Evolutionary conservation across 2,888 invertebrate genomes (phyloP).

Genomic region (Drosophila borborema): DNA sequence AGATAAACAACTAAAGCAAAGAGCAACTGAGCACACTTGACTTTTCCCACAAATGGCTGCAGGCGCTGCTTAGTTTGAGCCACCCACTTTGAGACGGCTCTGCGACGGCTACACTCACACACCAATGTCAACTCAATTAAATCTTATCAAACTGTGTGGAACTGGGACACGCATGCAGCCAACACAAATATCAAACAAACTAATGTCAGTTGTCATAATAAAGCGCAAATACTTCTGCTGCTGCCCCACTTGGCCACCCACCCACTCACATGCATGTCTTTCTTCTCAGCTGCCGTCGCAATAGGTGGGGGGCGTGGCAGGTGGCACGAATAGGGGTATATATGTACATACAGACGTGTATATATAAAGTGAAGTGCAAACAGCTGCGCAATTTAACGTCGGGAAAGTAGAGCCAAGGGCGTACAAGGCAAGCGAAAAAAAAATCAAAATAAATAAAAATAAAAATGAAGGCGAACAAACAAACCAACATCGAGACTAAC

Average conservation of each 20-base stretch:
- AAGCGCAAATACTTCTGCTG: constrained; percentile 80
- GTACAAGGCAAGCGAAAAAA: constrained; percentile 37
- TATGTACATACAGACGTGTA: constrained; percentile 13
- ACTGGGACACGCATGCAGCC: constrained; percentile 28
- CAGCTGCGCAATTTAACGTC: constrained; percentile 80
- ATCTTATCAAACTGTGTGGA: constrained; percentile 70
- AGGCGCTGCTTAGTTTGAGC: constrained; percentile 40
- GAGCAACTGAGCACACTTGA: constrained; percentile 66
- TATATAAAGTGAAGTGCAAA: constrained; percentile 74
- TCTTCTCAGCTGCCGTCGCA: constrained; percentile 19
- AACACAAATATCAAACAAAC: constrained; percentile 79
- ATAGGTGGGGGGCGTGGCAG: not conserved
- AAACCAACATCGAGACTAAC: constrained; percentile 41
- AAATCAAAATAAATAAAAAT: not conserved
- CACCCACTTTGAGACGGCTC: constrained; percentile 1
- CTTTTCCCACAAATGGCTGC: constrained; percentile 75
- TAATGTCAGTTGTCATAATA: constrained; percentile 80
- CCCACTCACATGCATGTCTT: constrained; percentile 35
- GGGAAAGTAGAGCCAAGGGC: constrained; percentile 78
- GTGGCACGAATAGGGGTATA: constrained; percentile 11
- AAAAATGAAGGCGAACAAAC: constrained; percentile 47
- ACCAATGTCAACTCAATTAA: constrained; percentile 73
- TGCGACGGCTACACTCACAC: constrained; percentile 1
- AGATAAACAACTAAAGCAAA: constrained; percentile 31
- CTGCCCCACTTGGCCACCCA: constrained; percentile 54